Evolutionary conservation across 1,140 invertebrate genomes (phyloP).

Genomic region (Drosophila ohnishii): DNA sequence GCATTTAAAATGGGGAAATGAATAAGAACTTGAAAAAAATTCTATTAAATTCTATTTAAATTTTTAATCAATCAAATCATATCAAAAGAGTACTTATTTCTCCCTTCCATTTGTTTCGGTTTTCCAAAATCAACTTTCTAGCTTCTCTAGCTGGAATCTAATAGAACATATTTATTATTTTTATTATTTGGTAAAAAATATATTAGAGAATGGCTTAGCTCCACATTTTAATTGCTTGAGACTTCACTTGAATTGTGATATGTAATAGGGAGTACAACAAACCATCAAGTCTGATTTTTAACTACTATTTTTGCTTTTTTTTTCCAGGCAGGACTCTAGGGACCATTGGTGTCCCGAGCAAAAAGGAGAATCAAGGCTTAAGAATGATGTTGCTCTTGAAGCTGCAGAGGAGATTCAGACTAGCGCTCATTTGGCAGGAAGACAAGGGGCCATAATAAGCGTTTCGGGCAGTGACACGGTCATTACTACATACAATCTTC

Average conservation of each 20-base stretch:
- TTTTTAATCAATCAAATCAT: no score
- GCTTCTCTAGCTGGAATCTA: not conserved
- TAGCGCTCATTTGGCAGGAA: slow-evolving; percentile 20
- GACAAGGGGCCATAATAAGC: slow-evolving; percentile 22
- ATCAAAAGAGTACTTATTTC: no score
- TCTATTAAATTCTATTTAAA: not conserved
- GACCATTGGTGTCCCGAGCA: not conserved
- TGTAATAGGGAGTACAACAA: slow-evolving; percentile 3
- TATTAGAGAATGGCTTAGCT: not conserved
- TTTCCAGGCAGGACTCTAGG: slow-evolving; percentile 4
- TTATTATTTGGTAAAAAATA: not conserved
- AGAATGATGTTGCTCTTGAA: slow-evolving; percentile 11
- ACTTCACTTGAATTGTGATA: slow-evolving; percentile 8
- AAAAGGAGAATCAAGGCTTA: not conserved
- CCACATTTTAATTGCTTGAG: not conserved
- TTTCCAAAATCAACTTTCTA: no score
- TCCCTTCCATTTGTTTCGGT: no score
- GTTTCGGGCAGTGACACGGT: slow-evolving; percentile 22
- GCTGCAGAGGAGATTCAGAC: slow-evolving; percentile 10
- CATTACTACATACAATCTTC: slow-evolving; percentile 16
- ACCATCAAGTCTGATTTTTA: not conserved
- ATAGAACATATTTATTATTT: not conserved
- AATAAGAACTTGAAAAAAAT: not conserved
- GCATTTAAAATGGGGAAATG: not conserved
- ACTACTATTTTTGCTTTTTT: not conserved